Evolutionary conservation across 1,140 invertebrate genomes (phyloP).

Genomic region (Hestina assimilis): DNA sequence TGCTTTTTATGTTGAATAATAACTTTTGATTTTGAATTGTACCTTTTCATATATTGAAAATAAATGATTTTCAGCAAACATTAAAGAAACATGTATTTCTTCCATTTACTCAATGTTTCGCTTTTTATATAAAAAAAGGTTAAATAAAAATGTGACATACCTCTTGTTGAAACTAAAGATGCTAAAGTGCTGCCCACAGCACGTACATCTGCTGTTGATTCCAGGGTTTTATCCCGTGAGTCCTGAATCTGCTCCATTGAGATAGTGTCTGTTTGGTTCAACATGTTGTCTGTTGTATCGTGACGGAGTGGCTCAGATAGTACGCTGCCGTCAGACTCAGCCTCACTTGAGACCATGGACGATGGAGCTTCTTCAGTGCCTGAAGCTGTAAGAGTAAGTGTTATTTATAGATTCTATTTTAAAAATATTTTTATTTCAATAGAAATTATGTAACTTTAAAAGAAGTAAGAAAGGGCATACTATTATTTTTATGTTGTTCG

Average conservation of each 20-base stretch:
- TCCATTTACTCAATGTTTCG: not conserved
- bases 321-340: conserved; percentile 63
- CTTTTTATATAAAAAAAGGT: too few relatives aligned
- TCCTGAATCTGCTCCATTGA: conserved; percentile 25
- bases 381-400: conserved; percentile 21
- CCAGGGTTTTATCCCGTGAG: conserved; percentile 39
- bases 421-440: too few relatives aligned
- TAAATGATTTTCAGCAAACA: too few relatives aligned
- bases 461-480: too few relatives aligned
- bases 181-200: conserved; percentile 40
- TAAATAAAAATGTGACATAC: conserved; percentile 35
- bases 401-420: too few relatives aligned
- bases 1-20: too few relatives aligned
- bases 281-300: conserved; percentile 28
- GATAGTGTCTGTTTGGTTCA: conserved; percentile 28
- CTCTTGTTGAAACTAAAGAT: conserved; percentile 50
- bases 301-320: conserved; percentile 48
- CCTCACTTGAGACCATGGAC: conserved; percentile 69
- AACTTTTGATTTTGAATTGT: too few relatives aligned
- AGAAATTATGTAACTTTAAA: too few relatives aligned
- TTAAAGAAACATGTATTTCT: too few relatives aligned
- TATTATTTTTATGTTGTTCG: too few relatives aligned
- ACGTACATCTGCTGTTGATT: conserved; percentile 41
- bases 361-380: conserved; percentile 64
- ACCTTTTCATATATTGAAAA: too few relatives aligned